Evolutionary conservation across 2,888 invertebrate genomes (phyloP).

Genomic region (Pomacea canaliculata): DNA sequence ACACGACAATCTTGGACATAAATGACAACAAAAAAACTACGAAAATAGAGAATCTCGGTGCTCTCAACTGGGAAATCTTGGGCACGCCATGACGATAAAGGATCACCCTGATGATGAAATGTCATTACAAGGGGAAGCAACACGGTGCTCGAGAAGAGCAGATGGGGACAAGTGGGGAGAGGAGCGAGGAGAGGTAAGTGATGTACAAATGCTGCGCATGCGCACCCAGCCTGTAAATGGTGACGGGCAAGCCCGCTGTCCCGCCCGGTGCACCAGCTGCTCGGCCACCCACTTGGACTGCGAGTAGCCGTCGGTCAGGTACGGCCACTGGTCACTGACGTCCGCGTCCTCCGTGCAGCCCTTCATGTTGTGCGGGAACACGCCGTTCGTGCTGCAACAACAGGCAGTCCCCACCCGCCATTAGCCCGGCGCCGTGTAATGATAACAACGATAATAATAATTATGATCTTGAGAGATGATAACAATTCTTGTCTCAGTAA

Average conservation of each 20-base stretch:
- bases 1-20: too few relatives aligned
- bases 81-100: too few relatives aligned
- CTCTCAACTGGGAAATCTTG: too few relatives aligned
- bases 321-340: slow-evolving; percentile 47
- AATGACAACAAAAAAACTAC: too few relatives aligned
- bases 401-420: background rate
- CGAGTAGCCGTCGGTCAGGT: slow-evolving; percentile 68
- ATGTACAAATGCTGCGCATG: background rate
- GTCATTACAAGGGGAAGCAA: too few relatives aligned
- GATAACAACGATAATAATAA: background rate
- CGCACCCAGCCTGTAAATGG: slow-evolving; percentile 69
- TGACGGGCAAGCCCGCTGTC: slow-evolving; percentile 66
- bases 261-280: slow-evolving; percentile 66
- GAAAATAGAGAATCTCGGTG: too few relatives aligned
- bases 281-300: slow-evolving; percentile 72
- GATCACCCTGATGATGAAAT: too few relatives aligned
- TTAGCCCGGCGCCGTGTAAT: background rate
- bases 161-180: background rate
- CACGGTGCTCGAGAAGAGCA: too few relatives aligned
- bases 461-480: too few relatives aligned
- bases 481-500: background rate
- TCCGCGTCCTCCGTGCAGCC: slow-evolving; percentile 64
- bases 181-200: background rate
- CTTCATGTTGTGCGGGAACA: slow-evolving; percentile 64
- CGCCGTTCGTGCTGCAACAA: slow-evolving; percentile 67